Conservation (phyloP, 2,113 vertebrate genomes). For the Thinocorus orbignyianus region DNA sequence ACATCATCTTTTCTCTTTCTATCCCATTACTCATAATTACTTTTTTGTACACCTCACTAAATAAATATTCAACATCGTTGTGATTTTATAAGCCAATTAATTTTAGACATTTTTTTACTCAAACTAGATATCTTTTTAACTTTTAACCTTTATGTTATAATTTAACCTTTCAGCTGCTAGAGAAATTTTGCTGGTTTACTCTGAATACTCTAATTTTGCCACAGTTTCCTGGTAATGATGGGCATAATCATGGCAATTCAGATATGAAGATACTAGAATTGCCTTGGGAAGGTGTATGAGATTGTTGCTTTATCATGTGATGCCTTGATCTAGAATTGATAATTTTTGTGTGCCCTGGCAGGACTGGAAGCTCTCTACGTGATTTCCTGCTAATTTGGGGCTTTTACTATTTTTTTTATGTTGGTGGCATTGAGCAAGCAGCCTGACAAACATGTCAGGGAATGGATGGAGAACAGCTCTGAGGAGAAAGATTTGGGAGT, state of each 20-base stretch:
- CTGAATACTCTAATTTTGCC: neutral
- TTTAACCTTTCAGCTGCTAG: neutral
- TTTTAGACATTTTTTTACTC: neutral
- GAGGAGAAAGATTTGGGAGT: too few species aligned
- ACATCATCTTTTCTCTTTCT: neutral
- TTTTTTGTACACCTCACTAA: neutral
- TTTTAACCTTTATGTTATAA: neutral
- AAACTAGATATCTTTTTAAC: neutral
- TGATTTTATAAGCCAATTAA: constrained; percentile 10
- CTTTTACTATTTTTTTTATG: neutral
- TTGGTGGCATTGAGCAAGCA: neutral
- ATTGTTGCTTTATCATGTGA: neutral
- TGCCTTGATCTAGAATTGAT: neutral
- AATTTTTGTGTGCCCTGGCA: neutral
- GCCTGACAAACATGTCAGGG: neutral
- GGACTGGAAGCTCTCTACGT: neutral
- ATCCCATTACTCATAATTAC: constrained; percentile 9
- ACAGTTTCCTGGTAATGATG: neutral
- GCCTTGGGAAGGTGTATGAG: neutral
- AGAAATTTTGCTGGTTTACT: neutral
- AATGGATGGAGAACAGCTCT: too few species aligned
- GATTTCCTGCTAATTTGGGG: neutral
- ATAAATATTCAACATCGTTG: neutral
- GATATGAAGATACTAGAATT: neutral
- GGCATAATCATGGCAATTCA: neutral